Evolutionary conservation across 2,797 vertebrate species (phyloP).

Genomic region (Pseudochirops corinnae): DNA sequence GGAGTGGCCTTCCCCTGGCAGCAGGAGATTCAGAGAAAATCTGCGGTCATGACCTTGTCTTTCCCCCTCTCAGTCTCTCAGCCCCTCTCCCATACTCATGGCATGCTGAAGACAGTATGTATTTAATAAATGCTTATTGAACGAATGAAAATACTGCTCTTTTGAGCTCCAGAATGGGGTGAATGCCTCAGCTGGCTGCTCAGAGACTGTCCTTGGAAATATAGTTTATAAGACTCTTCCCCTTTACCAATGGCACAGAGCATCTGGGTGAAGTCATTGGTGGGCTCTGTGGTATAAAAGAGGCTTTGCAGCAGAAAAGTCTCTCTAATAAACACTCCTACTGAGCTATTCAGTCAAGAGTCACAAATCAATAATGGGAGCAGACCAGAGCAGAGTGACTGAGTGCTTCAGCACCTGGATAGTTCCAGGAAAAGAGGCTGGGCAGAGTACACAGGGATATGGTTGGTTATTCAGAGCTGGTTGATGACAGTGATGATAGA

Average conservation of each 20-base stretch:
- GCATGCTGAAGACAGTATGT: background rate
- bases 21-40: background rate
- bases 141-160: background rate
- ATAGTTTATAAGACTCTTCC: background rate
- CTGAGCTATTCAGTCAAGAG: background rate
- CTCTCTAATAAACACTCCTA: background rate
- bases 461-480: background rate
- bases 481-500: background rate
- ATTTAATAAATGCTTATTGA: background rate
- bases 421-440: background rate
- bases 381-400: background rate
- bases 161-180: background rate
- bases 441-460: background rate
- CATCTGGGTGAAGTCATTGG: background rate
- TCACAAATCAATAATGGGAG: background rate
- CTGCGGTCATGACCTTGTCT: background rate
- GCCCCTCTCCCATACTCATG: background rate
- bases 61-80: background rate
- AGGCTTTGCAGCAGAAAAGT: background rate
- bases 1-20: background rate
- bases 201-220: background rate
- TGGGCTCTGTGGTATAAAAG: background rate
- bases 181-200: background rate
- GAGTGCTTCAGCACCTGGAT: constrained; percentile 1
- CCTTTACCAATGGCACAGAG: background rate